A percentile compares a stretch with the other conserved stretches of the same genome.
Evolutionary conservation across 2,888 invertebrate species (phyloP).

Genomic region (Harpagoxenus sublaevis): DNA sequence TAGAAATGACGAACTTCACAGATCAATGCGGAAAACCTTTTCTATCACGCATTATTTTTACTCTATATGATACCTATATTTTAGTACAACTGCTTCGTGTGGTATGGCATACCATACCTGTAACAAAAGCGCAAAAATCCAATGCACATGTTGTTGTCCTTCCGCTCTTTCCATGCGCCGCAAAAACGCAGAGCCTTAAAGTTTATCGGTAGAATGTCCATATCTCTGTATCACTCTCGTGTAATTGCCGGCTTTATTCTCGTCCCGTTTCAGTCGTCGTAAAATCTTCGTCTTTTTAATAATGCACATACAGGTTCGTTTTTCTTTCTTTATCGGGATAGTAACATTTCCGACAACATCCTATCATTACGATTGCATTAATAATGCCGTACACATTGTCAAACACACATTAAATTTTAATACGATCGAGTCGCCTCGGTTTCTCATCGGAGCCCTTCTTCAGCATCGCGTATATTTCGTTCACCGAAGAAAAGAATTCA

Average conservation of each 20-base stretch:
- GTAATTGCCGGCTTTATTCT: background rate
- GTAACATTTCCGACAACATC: background rate
- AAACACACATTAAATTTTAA: slow-evolving; percentile 31
- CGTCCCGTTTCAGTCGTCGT: background rate
- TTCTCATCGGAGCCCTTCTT: background rate
- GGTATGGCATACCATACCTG: slow-evolving; percentile 5
- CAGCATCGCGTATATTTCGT: background rate
- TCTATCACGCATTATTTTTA: background rate
- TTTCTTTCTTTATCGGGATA: background rate
- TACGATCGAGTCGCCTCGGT: background rate
- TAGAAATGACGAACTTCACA: background rate
- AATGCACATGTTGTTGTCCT: background rate
- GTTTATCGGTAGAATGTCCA: slow-evolving; percentile 56
- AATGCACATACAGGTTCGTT: background rate
- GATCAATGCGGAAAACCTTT: background rate
- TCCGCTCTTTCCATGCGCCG: slow-evolving; percentile 41
- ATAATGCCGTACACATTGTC: background rate
- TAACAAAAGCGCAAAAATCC: slow-evolving; percentile 18
- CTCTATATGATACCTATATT: background rate
- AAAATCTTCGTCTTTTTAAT: background rate
- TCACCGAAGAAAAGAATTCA: background rate
- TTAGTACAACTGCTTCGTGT: slow-evolving; percentile 17
- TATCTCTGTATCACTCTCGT: background rate
- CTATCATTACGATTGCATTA: slow-evolving; percentile 2
- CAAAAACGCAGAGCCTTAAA: slow-evolving; percentile 50